These are phyloP conservation scores for Rhamphomyia laevipes DNA, from an alignment of 2,888 invertebrate genomes.

Conservation along the genomic window DNA sequence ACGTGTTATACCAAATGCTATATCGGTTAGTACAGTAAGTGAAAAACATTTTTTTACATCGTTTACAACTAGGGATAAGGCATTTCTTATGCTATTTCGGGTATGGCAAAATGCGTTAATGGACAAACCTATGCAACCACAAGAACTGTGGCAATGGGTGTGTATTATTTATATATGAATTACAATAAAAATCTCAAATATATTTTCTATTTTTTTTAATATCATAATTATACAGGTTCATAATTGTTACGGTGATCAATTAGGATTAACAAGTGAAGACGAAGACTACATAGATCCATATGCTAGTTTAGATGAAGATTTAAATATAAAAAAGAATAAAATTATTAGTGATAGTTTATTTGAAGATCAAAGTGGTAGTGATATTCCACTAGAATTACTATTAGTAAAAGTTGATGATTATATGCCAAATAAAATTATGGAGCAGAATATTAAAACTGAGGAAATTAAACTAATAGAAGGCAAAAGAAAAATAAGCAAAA, in stretches of 20 bases:
- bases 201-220: slow-evolving; percentile 2
- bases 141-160: slow-evolving; percentile 83
- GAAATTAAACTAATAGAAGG: slow-evolving; percentile 15
- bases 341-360: slow-evolving; percentile 21
- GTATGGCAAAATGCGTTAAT: slow-evolving; percentile 94
- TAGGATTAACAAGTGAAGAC: slow-evolving; percentile 86
- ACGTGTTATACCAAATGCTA: slow-evolving; percentile 92
- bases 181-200: not conserved
- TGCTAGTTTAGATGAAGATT: slow-evolving; percentile 40
- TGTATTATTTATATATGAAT: slow-evolving; percentile 20
- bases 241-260: slow-evolving; percentile 84
- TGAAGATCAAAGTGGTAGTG: slow-evolving; percentile 27
- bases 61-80: slow-evolving; percentile 87
- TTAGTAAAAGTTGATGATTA: not conserved
- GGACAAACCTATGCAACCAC: slow-evolving; percentile 72
- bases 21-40: slow-evolving; percentile 65
- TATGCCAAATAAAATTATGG: not conserved
- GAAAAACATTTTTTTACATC: slow-evolving; percentile 93
- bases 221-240: slow-evolving; percentile 50
- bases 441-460: not conserved
- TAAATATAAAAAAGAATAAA: not conserved
- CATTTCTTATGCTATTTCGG: slow-evolving; percentile 88
- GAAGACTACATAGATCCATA: slow-evolving; percentile 67
- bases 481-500: slow-evolving; percentile 31
- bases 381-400: not conserved